These are phyloP conservation scores for Caenorhabditis tropicalis DNA, from an alignment of 1,140 invertebrate species.

Conservation along the genomic window DNA sequence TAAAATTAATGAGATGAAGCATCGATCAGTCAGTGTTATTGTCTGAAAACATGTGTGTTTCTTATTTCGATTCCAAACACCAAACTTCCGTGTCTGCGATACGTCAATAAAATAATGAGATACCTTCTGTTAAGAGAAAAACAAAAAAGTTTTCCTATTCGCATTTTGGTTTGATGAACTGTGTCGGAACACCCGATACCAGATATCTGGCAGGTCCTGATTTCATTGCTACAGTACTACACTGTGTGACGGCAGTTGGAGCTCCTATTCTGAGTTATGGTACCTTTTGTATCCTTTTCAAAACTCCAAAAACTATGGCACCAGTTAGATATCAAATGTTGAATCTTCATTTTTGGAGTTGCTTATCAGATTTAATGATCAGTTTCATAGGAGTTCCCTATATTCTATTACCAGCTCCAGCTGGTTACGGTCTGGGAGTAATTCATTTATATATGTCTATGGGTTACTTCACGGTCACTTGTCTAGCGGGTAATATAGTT, in stretches of 20 bases:
- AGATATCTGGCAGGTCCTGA: not conserved
- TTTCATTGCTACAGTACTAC: not conserved
- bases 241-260: not conserved
- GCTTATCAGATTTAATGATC: not conserved
- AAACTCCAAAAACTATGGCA: not conserved
- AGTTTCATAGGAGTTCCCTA: not conserved
- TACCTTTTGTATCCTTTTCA: not conserved
- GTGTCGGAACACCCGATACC: no score
- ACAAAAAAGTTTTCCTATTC: no score
- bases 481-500: not conserved
- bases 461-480: not conserved
- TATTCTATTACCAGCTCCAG: not conserved
- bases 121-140: no score
- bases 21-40: no score
- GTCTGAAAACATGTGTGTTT: no score
- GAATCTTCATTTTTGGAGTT: not conserved
- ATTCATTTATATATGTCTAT: not conserved
- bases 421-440: not conserved
- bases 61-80: no score
- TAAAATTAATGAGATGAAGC: no score
- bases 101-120: no score
- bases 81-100: no score
- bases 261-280: not conserved
- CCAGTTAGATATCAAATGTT: not conserved
- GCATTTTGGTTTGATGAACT: no score